Evolutionary conservation across 2,888 invertebrate species (phyloP), one percentile per base, ranked within the genome.

Genomic region (Chirona hameri): DNA sequence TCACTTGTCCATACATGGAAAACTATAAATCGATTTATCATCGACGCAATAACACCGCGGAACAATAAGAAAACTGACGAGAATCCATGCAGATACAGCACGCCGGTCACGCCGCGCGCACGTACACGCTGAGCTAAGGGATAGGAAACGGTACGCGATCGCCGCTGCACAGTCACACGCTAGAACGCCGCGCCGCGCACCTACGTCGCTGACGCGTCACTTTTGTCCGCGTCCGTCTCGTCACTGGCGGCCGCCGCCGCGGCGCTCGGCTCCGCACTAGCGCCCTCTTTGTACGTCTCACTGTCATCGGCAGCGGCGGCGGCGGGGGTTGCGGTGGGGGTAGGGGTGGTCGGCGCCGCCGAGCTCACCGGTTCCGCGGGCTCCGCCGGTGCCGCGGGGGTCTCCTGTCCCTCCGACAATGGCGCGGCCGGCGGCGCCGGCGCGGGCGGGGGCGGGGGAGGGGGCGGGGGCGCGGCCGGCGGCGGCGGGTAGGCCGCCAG

Each of bases 1-100:
- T 76, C 76, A 76, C 76, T 69, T 76, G 76, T 76, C 76, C 76
- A 76, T 76, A 46, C 46, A 76, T 76, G 76, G 76, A 76, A 76
- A 76, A 76, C 76, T 76, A 76, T 76, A 76, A 76, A 39, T 76
- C 76, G 76, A 76, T 76, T 76, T 27, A 46, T 72, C 72, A 72
- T 76, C 76, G 76, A 76, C 76, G 39, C 46, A 24, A 76, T 76
- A 76, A 76, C 72, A 72, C 76, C 21, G 39, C 39, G 24, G 76
- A 46, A 76, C 39, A 46, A 76, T 76, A 76, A 76, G 76, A 76
- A 46, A 76, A 76, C 76, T 39, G 76, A 76, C 76, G 24, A 76
- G 24, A 76, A 76, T 72, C 39, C 76, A 76, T 76, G 46, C 76
- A 24, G 76, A 76, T 72, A 76, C 76, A 46, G 39, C 76, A n/a